A percentile compares a stretch with the other conserved stretches of the same genome.
phyloP scores from a whole-genome alignment of 2,113 vertebrate genomes.

The Reinhardtius hippoglossoides region DNA sequence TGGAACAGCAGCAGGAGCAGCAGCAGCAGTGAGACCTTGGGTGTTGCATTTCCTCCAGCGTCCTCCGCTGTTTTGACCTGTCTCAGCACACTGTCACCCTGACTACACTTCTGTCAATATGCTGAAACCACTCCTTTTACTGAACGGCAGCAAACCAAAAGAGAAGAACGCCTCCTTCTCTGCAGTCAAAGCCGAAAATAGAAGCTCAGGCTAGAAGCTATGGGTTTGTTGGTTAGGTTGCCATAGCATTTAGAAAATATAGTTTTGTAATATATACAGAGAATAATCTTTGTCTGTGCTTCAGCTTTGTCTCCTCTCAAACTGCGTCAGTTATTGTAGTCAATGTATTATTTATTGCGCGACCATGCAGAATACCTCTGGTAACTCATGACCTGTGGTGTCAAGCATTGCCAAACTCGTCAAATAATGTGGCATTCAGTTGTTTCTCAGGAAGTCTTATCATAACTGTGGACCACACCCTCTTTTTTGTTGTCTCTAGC shows the following conservation, averaged over 20 bases:
- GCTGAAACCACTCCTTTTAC: slow-evolving; percentile 67
- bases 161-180: slow-evolving; percentile 34
- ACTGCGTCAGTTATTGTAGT: slow-evolving; percentile 2
- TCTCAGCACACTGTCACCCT: slow-evolving; percentile 73
- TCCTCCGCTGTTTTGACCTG: slow-evolving; percentile 62
- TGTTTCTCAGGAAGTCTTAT: slow-evolving; percentile 54
- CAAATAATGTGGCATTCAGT: slow-evolving; percentile 8
- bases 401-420: background rate
- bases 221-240: slow-evolving; percentile 21
- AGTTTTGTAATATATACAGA: slow-evolving; percentile 23
- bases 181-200: slow-evolving; percentile 47
- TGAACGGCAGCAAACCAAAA: slow-evolving; percentile 39
- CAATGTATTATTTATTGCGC: background rate
- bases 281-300: background rate
- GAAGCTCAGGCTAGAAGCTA: slow-evolving; percentile 7
- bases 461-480: slow-evolving; percentile 60
- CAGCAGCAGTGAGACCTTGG: slow-evolving; percentile 31
- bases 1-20: slow-evolving; percentile 38
- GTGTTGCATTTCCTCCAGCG: slow-evolving; percentile 71
- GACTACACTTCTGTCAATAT: slow-evolving; percentile 71
- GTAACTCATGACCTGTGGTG: background rate
- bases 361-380: background rate
- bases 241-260: background rate
- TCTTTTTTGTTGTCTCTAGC: slow-evolving; percentile 44
- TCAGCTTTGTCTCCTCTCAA: slow-evolving; percentile 1